phyloP scores from a whole-genome alignment of 2,888 invertebrate species.

The Scaptomyza cyrtandrae region DNA sequence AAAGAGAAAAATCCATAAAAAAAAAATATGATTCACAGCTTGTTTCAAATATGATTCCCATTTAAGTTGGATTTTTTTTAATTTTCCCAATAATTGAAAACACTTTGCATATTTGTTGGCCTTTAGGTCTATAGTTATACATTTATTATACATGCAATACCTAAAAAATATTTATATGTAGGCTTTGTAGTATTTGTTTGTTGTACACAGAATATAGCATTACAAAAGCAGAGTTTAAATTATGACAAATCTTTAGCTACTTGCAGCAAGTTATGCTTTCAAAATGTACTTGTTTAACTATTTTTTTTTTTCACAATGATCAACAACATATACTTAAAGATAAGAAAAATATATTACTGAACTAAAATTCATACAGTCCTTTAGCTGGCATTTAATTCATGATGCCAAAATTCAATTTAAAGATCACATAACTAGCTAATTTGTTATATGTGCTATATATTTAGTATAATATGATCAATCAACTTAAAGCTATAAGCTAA shows the following conservation, averaged over 20 bases:
- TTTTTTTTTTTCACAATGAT: conserved; percentile 40
- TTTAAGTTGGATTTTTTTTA: not conserved
- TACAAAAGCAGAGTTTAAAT: conserved; percentile 40
- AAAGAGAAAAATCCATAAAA: no score
- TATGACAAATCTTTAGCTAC: conserved; percentile 28
- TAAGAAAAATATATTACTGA: conserved; percentile 14
- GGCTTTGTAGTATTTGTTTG: conserved; percentile 25
- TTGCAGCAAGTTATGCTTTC: conserved; percentile 27
- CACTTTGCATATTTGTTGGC: conserved; percentile 33
- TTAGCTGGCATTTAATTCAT: conserved; percentile 21
- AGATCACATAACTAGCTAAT: conserved; percentile 55
- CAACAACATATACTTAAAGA: conserved; percentile 49
- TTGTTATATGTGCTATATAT: conserved; percentile 17
- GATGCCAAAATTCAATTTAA: conserved; percentile 47
- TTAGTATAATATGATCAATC: conserved; percentile 22
- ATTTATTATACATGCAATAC: conserved; percentile 64
- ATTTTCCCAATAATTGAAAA: conserved; percentile 11
- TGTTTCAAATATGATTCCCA: not conserved
- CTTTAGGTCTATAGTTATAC: conserved; percentile 66
- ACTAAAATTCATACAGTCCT: conserved; percentile 50
- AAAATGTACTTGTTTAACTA: not conserved
- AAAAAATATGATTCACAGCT: not conserved
- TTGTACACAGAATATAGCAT: conserved; percentile 44
- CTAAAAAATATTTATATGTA: conserved; percentile 51
- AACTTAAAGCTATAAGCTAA: conserved; percentile 30